Evolutionary conservation across 2,888 invertebrate genomes (phyloP), one percentile per base, ranked within the genome.

Genomic region (Drosophila sordidapex): DNA sequence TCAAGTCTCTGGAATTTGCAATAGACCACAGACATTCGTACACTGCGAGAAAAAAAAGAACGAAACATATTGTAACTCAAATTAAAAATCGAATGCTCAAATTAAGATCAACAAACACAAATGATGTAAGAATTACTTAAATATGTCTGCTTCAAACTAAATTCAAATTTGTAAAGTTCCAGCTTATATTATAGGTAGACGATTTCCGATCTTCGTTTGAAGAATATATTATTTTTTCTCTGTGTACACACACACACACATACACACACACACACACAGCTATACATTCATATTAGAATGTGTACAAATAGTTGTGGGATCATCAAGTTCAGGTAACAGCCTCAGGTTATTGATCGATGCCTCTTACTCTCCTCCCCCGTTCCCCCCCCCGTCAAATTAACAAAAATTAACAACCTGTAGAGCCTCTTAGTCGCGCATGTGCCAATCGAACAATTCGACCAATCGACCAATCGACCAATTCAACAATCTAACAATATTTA

Each of bases 1-100:
- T 59, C 71, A 75, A 76, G 48, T 65, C 46, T 53, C 15, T 36
- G 61, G 76, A 74, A 76, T 76, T 61, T 69, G 64, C 40, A 63
- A 53, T 57, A 53, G 53, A 58, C 40, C 46, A 36, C 29, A 46
- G n/a, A 13, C 40, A 40, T 7, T 10, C 4, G 2, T 18, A 7
- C 54, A 38, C 36, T 38, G 54, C 10, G 29, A 21, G 21, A 13
- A 21, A 15, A 21, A 43, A 21, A 15, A 0, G 7, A 21, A n/a
- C 40, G 1, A n/a, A 36, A 7, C 36, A 36, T 33, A 10, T 33
- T 10, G 3, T 33, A 0, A 33, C 4, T 33, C 4, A 21, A 15
- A 25, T 25, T 7, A 25, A 21, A 15, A 7, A 25, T 8, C 0
- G 7, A 21, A 25, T 7, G 25, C 15, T 25, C 21, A 7, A 21